Conservation (phyloP, 2,113 vertebrate genomes). For the Cariama cristata region DNA sequence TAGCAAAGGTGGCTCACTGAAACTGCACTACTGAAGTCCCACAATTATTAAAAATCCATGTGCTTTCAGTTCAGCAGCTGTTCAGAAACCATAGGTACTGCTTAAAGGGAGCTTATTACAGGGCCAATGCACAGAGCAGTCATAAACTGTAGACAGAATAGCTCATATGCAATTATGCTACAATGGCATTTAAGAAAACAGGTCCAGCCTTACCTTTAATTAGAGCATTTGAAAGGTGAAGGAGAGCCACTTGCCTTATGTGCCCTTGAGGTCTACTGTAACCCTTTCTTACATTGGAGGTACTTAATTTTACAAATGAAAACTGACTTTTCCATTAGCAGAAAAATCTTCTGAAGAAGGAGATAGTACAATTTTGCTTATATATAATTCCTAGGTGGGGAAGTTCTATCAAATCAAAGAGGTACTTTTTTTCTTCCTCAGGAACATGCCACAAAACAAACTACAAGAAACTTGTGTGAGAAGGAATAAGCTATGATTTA, state of each 20-base stretch:
- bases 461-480: not conserved
- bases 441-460: constrained; percentile 49
- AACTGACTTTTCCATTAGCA: not conserved
- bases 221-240: not conserved
- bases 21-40: not conserved
- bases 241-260: not conserved
- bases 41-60: not conserved
- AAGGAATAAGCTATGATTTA: not conserved
- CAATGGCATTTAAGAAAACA: not conserved
- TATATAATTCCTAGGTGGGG: constrained; percentile 57
- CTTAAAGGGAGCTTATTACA: not conserved
- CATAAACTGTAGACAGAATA: not conserved
- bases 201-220: constrained; percentile 47
- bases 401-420: constrained; percentile 63
- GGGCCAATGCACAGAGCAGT: not conserved
- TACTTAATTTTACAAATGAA: not conserved
- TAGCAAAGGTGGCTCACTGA: not conserved
- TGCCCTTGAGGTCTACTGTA: not conserved
- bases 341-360: not conserved
- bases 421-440: constrained; percentile 68
- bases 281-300: not conserved
- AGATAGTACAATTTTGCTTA: constrained; percentile 49
- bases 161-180: not conserved
- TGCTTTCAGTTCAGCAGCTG: not conserved
- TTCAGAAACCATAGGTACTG: not conserved